Evolutionary conservation across 2,888 invertebrate species (phyloP).

Genomic region (Eledona agricola): DNA sequence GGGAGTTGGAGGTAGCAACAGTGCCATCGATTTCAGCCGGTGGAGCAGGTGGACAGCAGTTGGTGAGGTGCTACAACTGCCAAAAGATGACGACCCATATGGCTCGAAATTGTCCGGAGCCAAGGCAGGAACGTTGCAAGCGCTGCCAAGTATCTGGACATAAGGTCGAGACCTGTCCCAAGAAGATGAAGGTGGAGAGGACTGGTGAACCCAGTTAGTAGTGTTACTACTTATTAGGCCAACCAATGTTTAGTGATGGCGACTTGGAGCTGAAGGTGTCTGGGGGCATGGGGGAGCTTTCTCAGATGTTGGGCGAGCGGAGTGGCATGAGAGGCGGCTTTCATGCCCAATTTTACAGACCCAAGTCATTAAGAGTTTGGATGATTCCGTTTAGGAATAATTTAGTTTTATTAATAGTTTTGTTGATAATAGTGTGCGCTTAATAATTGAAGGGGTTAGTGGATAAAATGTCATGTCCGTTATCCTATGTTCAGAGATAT

Average conservation of each 20-base stretch:
- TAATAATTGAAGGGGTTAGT: too few relatives aligned
- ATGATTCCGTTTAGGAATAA: too few relatives aligned
- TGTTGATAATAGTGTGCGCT: too few relatives aligned
- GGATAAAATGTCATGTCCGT: too few relatives aligned
- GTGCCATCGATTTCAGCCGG: too few relatives aligned
- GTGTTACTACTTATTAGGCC: background rate
- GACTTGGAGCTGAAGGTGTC: background rate
- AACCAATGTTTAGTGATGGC: slow-evolving; percentile 1
- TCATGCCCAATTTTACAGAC: too few relatives aligned
- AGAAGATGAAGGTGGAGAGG: background rate
- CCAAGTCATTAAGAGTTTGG: too few relatives aligned
- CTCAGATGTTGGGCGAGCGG: background rate
- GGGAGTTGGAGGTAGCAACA: too few relatives aligned
- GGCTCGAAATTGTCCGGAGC: background rate
- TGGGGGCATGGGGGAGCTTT: background rate
- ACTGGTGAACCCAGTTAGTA: slow-evolving; percentile 4
- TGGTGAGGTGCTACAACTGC: slow-evolving; percentile 2
- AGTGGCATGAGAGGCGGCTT: too few relatives aligned
- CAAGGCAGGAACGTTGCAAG: background rate
- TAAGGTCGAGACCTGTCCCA: background rate
- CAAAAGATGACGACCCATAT: background rate
- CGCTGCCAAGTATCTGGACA: background rate
- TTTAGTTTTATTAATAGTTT: too few relatives aligned
- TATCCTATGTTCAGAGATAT: too few relatives aligned
- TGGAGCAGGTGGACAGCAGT: too few relatives aligned